Conservation (phyloP, 2,113 vertebrate species). For the Hypocryptadius cinnamomeus region DNA sequence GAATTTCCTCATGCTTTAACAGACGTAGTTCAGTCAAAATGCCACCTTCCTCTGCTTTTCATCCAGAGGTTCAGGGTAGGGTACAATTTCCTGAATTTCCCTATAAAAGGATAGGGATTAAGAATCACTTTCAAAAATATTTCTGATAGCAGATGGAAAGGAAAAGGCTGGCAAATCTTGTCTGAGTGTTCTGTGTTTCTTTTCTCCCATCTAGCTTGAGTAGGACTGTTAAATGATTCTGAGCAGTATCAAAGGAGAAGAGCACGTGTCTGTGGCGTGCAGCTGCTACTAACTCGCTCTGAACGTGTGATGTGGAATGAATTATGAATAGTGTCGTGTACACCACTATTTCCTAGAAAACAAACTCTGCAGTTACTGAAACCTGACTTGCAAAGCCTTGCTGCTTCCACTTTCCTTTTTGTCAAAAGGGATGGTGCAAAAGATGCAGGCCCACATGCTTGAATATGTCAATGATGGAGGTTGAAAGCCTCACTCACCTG, state of each 20-base stretch:
- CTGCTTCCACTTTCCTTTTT: background rate
- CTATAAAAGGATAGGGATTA: background rate
- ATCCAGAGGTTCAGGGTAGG: background rate
- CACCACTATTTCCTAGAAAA: background rate
- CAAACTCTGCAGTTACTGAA: background rate
- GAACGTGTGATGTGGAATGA: background rate
- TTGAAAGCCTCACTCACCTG: background rate
- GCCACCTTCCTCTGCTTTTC: background rate
- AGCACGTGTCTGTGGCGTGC: rapidly evolving
- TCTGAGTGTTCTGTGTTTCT: background rate
- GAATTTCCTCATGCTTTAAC: background rate
- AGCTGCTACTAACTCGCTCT: background rate
- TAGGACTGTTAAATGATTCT: background rate
- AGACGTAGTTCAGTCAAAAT: background rate
- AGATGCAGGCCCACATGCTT: background rate
- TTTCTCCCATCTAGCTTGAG: background rate
- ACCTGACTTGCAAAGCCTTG: background rate
- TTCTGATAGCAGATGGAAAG: background rate
- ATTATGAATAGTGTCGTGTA: background rate
- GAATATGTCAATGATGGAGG: background rate
- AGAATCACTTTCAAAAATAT: background rate
- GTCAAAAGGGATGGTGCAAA: background rate
- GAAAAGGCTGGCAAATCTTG: background rate
- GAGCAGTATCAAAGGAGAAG: background rate
- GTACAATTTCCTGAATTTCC: background rate